Conservation (phyloP, 2,888 invertebrate species). For the Lacanobia oleracea region DNA sequence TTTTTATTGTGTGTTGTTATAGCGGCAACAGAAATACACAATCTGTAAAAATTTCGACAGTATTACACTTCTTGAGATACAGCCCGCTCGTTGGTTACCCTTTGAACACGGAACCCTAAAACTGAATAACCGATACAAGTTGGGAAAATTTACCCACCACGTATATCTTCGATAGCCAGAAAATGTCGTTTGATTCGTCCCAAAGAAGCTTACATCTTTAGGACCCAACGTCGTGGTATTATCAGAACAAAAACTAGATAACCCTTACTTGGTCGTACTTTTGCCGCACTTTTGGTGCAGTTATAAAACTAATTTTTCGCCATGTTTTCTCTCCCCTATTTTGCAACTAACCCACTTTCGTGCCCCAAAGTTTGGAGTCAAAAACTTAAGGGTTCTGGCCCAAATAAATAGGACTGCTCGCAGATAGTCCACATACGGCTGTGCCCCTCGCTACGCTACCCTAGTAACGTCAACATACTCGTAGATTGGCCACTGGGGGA, state of each 20-base stretch:
- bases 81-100: too few species aligned
- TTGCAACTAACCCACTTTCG: conserved; percentile 23
- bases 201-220: not conserved
- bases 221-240: too few species aligned
- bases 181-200: too few species aligned
- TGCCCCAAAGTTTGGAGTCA: conserved; percentile 48
- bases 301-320: not conserved
- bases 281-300: not conserved
- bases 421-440: conserved; percentile 29
- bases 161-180: too few species aligned
- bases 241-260: not conserved
- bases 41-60: too few species aligned
- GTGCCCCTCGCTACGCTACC: conserved; percentile 23
- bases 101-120: too few species aligned
- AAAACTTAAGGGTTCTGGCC: conserved; percentile 44
- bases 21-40: too few species aligned
- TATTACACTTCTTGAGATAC: too few species aligned
- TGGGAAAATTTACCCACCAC: too few species aligned
- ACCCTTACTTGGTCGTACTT: not conserved
- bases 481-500: conserved; percentile 68
- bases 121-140: too few species aligned
- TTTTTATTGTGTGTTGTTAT: too few species aligned
- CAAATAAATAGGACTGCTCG: conserved; percentile 56
- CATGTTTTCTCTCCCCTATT: conserved; percentile 18
- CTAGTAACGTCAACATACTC: conserved; percentile 57